Percentiles rank a stretch among this genome's conserved stretches.
Evolutionary conservation across 2,888 invertebrate genomes (phyloP).

Genomic region (Nemotelus nigrinus): DNA sequence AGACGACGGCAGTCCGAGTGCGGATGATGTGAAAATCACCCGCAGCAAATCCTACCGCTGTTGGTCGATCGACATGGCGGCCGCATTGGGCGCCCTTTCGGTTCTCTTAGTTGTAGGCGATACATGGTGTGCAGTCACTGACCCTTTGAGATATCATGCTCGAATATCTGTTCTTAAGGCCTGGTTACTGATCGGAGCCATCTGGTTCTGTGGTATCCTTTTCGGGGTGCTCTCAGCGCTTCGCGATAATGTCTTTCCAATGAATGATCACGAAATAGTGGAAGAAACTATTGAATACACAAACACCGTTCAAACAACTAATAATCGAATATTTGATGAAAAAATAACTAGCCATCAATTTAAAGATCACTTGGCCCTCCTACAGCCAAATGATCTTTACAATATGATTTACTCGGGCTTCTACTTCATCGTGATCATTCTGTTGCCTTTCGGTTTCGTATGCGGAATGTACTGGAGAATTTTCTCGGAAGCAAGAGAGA

Average conservation of each 20-base stretch:
- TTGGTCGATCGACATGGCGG: slow-evolving; percentile 64
- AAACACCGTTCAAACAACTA: slow-evolving; percentile 35
- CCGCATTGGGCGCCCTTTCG: slow-evolving; percentile 63
- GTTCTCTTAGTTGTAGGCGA: slow-evolving; percentile 66
- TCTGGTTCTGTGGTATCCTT: slow-evolving; percentile 63
- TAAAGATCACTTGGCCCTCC: slow-evolving; percentile 3
- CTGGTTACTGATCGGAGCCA: slow-evolving; percentile 63
- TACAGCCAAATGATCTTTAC: slow-evolving; percentile 49
- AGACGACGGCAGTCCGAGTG: background rate
- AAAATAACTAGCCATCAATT: slow-evolving; percentile 5
- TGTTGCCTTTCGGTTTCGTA: slow-evolving; percentile 64
- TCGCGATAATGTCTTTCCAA: slow-evolving; percentile 57
- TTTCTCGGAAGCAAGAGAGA: slow-evolving; percentile 64
- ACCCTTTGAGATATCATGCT: slow-evolving; percentile 70
- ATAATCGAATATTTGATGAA: slow-evolving; percentile 31
- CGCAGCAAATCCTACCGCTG: slow-evolving; percentile 54
- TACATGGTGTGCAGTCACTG: slow-evolving; percentile 71
- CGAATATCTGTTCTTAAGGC: slow-evolving; percentile 65
- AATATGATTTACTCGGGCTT: slow-evolving; percentile 61
- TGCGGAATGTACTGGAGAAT: slow-evolving; percentile 66
- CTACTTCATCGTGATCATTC: slow-evolving; percentile 63
- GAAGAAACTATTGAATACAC: slow-evolving; percentile 13
- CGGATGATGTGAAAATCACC: background rate
- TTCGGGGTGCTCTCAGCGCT: slow-evolving; percentile 64
- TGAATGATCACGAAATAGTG: background rate